phyloP scores from a whole-genome alignment of 2,888 invertebrate species.

The Drosophila buzzatii region DNA sequence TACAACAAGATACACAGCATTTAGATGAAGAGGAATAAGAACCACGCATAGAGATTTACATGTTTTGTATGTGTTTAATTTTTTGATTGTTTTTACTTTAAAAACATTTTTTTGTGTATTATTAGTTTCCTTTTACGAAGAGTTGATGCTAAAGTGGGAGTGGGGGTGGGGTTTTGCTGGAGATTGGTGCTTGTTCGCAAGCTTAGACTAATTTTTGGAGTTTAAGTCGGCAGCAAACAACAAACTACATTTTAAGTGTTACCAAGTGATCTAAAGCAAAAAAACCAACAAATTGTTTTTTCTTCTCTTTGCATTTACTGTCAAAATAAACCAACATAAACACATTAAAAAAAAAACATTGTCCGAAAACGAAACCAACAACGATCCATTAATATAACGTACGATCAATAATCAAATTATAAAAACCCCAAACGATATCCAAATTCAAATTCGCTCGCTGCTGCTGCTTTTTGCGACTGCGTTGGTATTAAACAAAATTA shows the following conservation, averaged over 20 bases:
- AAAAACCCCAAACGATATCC: constrained; percentile 5
- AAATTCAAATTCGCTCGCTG: constrained; percentile 38
- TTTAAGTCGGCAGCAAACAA: constrained; percentile 12
- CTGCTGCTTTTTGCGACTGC: constrained; percentile 56
- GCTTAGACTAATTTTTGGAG: constrained; percentile 4
- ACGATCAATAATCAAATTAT: constrained; percentile 33
- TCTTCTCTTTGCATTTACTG: constrained; percentile 76
- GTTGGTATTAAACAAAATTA: constrained; percentile 27
- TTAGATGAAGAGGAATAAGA: not conserved
- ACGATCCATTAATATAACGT: constrained; percentile 26
- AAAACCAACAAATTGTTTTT: constrained; percentile 61
- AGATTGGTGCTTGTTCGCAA: constrained; percentile 1
- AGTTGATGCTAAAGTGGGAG: constrained; percentile 2
- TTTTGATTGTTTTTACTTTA: not conserved
- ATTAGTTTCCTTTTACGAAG: not conserved
- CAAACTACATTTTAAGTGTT: constrained; percentile 60
- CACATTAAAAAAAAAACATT: constrained; percentile 25
- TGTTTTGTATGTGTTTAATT: constrained; percentile 34
- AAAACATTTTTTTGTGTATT: not conserved
- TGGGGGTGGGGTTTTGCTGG: constrained; percentile 2
- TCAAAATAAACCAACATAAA: constrained; percentile 44
- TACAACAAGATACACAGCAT: constrained; percentile 1
- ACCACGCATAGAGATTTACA: constrained; percentile 36
- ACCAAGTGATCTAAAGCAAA: constrained; percentile 71
- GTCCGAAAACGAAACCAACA: constrained; percentile 31